These are phyloP conservation scores for Myzus persicae DNA, from an alignment of 1,140 invertebrate species.

Conservation along the genomic window DNA sequence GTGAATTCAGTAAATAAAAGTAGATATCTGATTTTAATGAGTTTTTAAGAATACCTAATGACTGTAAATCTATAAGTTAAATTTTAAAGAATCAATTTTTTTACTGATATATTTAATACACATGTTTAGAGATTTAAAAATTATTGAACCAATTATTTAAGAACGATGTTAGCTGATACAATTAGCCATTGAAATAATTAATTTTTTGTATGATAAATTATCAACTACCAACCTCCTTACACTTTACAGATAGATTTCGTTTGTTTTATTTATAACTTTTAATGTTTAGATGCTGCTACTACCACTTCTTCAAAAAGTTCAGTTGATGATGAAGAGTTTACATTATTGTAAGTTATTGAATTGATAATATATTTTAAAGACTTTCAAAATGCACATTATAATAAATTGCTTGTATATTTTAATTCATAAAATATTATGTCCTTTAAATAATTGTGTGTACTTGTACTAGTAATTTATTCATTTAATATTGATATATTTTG, in stretches of 20 bases:
- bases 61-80: not conserved
- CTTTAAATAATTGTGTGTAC: not conserved
- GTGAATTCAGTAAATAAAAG: too few species aligned
- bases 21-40: too few species aligned
- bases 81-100: not conserved
- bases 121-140: not conserved
- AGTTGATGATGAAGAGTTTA: not conserved
- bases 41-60: too few species aligned
- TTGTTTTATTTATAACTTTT: not conserved
- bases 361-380: not conserved
- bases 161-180: not conserved
- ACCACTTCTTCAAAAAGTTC: not conserved
- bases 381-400: not conserved
- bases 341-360: conserved; percentile 12
- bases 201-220: not conserved
- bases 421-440: not conserved
- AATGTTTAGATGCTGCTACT: not conserved
- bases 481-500: too few species aligned
- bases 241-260: not conserved
- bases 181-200: not conserved
- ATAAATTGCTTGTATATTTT: not conserved
- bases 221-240: not conserved
- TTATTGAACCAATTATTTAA: not conserved
- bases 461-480: too few species aligned
- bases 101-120: not conserved